Conservation (phyloP, 2,888 invertebrate genomes). For the Synergus umbraculus region DNA sequence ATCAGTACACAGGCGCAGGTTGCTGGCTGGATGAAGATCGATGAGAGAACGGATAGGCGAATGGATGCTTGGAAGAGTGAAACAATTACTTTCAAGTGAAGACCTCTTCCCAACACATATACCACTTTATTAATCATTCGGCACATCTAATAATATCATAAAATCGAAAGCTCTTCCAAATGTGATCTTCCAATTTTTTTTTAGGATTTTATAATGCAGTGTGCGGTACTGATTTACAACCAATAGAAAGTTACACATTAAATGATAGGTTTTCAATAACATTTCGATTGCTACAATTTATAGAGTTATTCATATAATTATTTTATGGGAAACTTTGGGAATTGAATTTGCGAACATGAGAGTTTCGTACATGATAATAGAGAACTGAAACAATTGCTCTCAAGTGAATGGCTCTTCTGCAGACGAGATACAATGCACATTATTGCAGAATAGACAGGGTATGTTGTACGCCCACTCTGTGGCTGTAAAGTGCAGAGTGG, state of each 20-base stretch:
- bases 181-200: background rate
- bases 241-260: too few species aligned
- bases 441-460: background rate
- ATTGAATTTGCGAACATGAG: background rate
- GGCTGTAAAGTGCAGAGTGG: conserved; percentile 16
- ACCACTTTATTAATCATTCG: background rate
- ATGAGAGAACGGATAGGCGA: conserved; percentile 18
- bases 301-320: background rate
- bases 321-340: background rate
- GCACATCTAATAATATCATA: background rate
- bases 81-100: conserved; percentile 18
- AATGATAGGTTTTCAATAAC: too few species aligned
- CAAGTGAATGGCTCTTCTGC: conserved; percentile 4
- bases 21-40: conserved; percentile 28
- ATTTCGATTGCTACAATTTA: too few species aligned
- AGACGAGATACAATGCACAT: conserved; percentile 5
- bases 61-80: conserved; percentile 4
- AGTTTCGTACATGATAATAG: background rate
- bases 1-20: conserved; percentile 25
- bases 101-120: background rate
- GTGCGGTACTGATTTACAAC: too few species aligned
- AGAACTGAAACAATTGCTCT: background rate
- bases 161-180: background rate
- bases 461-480: background rate
- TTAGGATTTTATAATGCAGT: too few species aligned